Percentiles rank a stretch among this genome's conserved stretches.
These are phyloP conservation scores for Eira barbara DNA, from an alignment of 2,113 vertebrate species.

Conservation along the genomic window DNA sequence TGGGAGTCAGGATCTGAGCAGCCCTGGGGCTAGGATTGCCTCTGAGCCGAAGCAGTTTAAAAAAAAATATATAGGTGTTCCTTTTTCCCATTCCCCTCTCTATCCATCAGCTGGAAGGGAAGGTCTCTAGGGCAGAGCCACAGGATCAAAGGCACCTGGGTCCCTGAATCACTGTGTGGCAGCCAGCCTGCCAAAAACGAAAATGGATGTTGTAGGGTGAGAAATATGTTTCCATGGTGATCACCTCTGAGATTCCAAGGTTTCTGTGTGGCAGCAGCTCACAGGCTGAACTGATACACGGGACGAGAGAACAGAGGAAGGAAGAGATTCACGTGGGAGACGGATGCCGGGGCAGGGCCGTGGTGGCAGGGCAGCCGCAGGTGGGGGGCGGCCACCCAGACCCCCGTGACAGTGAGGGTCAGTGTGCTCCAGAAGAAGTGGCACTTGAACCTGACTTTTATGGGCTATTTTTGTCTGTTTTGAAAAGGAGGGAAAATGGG, in stretches of 20 bases:
- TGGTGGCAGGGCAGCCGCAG: rapidly evolving
- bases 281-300: too few relatives aligned
- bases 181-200: background rate
- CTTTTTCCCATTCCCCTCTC: background rate
- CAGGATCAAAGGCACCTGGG: background rate
- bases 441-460: background rate
- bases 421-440: background rate
- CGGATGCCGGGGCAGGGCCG: rapidly evolving
- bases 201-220: background rate
- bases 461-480: background rate
- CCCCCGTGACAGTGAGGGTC: too few relatives aligned
- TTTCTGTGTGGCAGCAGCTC: background rate
- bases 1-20: background rate
- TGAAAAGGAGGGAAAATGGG: background rate
- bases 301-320: background rate
- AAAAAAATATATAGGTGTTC: background rate
- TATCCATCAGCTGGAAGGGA: background rate
- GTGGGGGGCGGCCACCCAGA: background rate
- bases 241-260: background rate
- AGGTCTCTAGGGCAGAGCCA: background rate
- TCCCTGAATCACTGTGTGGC: background rate
- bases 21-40: background rate
- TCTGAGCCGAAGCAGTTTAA: background rate
- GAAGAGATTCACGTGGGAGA: background rate
- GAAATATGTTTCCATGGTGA: background rate